Evolutionary conservation across 2,888 invertebrate genomes (phyloP), one percentile per base, ranked within the genome.

Genomic region (Blera fallax): DNA sequence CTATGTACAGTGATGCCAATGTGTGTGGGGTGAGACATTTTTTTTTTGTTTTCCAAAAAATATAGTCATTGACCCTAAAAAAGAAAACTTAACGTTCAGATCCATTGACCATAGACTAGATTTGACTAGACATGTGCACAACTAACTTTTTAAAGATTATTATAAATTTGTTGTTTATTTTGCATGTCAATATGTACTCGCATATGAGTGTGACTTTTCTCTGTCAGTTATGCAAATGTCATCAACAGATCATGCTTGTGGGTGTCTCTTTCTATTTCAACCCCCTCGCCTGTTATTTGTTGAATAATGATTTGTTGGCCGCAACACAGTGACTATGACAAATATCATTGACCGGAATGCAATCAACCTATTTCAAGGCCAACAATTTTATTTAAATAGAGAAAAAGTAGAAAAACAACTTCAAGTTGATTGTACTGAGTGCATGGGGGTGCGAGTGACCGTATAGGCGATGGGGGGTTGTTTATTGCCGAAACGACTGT

Each of bases 321-420:
- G 48, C 58, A 11, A 29, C 18, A 62, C 7, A 32, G 11, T 74
- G 48, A 60, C 27, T 27, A 11, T 29, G 16, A 64, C 52, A 43
- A 11, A 62, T 65, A 80, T 77, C 85, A 81, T 67, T 85, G 85
- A 85, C 85, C 85, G 81, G 81, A 85, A 76, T 81, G 85, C 85
- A 81, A 62, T 77, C 72, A 81, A 85, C 85, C 85, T 72, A 81
- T 77, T 85, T 81, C 81, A 85, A 85, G 85, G 85, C 60, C 60
- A 72, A 40, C 34, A 48, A 79, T 40, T 80, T 48, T 48, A 72
- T 83, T 83, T 69, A 14, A 64, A 84, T 84, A 79, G 56, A 79
- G 37, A 65, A 84, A 60, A 54, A 65, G 56, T 34, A 27, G 67
- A 32, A 64, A 69, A 72, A 73, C 43, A 72, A 69, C 83, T 80